Evolutionary conservation across 2,113 vertebrate genomes (phyloP).

Genomic region (Myotis lucifugus): DNA sequence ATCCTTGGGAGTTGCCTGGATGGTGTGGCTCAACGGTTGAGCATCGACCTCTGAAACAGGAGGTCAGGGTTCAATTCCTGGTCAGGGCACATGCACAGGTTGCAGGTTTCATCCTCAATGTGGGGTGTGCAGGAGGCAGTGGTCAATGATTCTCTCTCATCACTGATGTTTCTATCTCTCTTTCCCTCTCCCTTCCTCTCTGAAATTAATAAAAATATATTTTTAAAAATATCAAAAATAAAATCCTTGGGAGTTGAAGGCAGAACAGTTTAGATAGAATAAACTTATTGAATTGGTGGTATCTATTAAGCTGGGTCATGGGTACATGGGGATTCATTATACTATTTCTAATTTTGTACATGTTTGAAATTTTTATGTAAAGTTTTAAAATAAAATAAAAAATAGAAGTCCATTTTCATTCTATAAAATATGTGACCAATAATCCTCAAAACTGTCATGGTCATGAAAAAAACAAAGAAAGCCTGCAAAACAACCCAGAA

Average conservation of each 20-base stretch:
- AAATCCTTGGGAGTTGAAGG: too few relatives aligned
- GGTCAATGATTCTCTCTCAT: too few relatives aligned
- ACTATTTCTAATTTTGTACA: neutral
- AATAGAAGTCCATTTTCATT: neutral
- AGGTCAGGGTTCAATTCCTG: too few relatives aligned
- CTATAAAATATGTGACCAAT: conserved; percentile 12
- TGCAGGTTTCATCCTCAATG: too few relatives aligned
- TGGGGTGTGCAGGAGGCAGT: too few relatives aligned
- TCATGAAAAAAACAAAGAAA: neutral
- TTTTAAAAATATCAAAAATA: too few relatives aligned
- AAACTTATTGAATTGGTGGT: neutral
- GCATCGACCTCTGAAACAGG: too few relatives aligned
- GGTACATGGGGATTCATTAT: neutral
- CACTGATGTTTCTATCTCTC: too few relatives aligned
- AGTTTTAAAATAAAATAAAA: conserved; percentile 33
- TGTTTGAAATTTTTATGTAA: conserved; percentile 4
- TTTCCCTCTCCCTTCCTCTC: too few relatives aligned
- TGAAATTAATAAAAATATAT: too few relatives aligned
- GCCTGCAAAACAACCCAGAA: neutral
- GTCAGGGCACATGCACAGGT: too few relatives aligned
- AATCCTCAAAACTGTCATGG: neutral
- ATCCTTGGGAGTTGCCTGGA: neutral
- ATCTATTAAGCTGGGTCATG: neutral
- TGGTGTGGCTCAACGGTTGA: too few relatives aligned
- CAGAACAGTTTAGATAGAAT: neutral